phyloP scores from a whole-genome alignment of 2,113 vertebrate genomes.

The Osmerus mordax region DNA sequence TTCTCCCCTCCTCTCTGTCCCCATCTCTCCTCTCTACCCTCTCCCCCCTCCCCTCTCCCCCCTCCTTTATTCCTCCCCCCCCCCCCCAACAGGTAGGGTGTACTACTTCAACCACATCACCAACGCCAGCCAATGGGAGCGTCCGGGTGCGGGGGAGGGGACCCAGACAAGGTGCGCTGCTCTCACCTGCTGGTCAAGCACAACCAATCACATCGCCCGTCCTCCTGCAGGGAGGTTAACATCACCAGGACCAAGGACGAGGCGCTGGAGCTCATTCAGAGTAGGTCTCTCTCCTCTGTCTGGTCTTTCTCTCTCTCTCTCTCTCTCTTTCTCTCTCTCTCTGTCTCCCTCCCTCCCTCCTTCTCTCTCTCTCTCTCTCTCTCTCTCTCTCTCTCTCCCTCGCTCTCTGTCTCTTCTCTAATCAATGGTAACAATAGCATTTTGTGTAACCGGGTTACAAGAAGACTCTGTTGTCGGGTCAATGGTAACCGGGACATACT shows the following conservation, averaged over 20 bases:
- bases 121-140: constrained; percentile 96
- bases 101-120: constrained; percentile 94
- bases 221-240: constrained; percentile 88
- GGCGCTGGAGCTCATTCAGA: constrained; percentile 87
- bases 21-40: neutral
- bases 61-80: neutral
- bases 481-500: neutral
- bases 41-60: too few species aligned
- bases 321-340: too few species aligned
- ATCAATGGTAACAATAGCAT: neutral
- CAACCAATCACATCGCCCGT: constrained; percentile 84
- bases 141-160: constrained; percentile 74
- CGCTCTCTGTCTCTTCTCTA: neutral
- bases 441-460: neutral
- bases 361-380: neutral
- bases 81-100: constrained; percentile 70
- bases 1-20: neutral
- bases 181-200: constrained; percentile 95
- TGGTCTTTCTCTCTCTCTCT: too few species aligned
- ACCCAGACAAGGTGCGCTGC: constrained; percentile 86
- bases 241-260: constrained; percentile 92
- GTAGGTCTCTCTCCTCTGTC: constrained; percentile 58
- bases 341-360: too few species aligned
- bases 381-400: neutral
- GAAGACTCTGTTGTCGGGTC: neutral